Evolutionary conservation across 2,888 invertebrate species (phyloP), one percentile per base, ranked within the genome.

Genomic region (Lasioglossum pauxillum): DNA sequence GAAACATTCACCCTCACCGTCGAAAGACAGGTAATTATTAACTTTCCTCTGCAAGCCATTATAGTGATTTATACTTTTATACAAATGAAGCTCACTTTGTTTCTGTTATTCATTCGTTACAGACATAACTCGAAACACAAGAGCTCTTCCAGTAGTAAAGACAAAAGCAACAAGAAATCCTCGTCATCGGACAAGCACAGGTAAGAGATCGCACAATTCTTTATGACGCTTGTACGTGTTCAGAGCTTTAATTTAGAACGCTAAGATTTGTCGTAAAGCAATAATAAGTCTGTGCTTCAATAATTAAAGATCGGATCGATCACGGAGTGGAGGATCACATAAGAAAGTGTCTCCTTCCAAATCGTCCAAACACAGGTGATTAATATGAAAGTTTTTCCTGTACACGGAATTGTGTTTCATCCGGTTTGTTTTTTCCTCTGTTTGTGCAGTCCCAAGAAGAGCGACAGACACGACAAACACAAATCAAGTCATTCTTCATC

Each of bases 311-410:
- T 92, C 93, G 93, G 95, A 95, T 90, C 94, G 94, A 94, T 94
- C 94, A 78, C 93, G 94, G 92, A 94, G 94, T 92, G 95, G 94
- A 87, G 93, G 95, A 87, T 95, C 95, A 91, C 95, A 95, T 92
- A 95, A 95, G 95, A 95, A 95, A 93, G 94, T 93, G 93, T 95
- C 95, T 94, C 93, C 96, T 95, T 93, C 96, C 93, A 96, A 96
- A 93, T 96, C 96, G 41, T 96, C 96, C 90, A 96, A 97, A 95
- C 96, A 97, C 95, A 97, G 96, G 96, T 97, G 94, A 95, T 93
- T 92, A 88, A 77, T 49, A 53, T 75, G 46, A 46, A 31, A 69
- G 64, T 76, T 19, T 53, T 7, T 23, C 23, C 23, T 53, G 49
- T 53, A 53, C 23, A 53, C 49, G 23, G 49, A 23, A 41, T 77